Base-by-base conservation (phyloP, 2,888 invertebrate species). In the Cosmia pyralina region DNA sequence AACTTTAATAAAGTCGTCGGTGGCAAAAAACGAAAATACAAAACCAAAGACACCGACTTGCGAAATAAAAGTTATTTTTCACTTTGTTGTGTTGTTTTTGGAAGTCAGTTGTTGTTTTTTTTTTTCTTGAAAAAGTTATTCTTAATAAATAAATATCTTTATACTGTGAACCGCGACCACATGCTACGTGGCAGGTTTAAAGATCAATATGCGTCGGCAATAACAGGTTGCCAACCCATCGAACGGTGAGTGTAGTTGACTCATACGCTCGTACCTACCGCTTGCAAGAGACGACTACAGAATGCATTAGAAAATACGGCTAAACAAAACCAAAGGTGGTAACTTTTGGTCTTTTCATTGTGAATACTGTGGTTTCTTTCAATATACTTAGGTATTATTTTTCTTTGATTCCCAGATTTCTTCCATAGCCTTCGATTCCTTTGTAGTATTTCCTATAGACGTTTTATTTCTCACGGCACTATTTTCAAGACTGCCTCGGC, bases 201-300 rank as follows among this genome's bases (percentile, higher is more conserved):
- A 70, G 79, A 59, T 82, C 62, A 66, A 66, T 65, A 55, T 66
- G 34, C n/a, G 11, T 17, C 13, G 57, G 34, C 19, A 53, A 69
- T 53, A 59, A 58, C 58, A 55, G 41, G 48, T 67, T 63, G 28
- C 13, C 38, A 55, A 22, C 34, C 50, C 58, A 53, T 44, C 59
- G n/a, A 0, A 41, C 46, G 13, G 44, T 57, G 50, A 63, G 48
- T 62, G 52, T 34, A 44, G 48, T 17, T 70, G 78, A 79, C n/a
- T 82, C 82, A 73, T 64, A 34, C 19, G 5, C 8, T 17, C 15
- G 15, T 52, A 63, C 38, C 57, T 28, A 52, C 15, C n/a, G 48
- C 46, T 59, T 65, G 48, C 46, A 57, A 34, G 19, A 10, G 34
- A 17, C 52, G 13, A 11, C 11, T 17, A 50, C 19, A 8, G 46